Percentiles rank a stretch among this genome's conserved stretches.
Evolutionary conservation across 1,140 invertebrate genomes (phyloP).

Genomic region (Drosophila athabasca): DNA sequence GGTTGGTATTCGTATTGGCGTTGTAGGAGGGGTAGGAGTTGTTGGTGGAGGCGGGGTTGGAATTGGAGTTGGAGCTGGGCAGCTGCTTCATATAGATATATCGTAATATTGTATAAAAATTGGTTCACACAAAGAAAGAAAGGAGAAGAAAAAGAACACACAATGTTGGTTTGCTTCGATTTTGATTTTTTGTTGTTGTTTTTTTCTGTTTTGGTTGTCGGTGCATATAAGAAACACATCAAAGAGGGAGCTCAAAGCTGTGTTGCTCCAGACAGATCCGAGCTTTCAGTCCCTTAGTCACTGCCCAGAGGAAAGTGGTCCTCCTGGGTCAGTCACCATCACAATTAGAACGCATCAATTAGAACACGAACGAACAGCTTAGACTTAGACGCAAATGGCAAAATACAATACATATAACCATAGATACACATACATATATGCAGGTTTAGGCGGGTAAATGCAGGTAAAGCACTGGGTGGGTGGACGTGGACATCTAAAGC

Average conservation of each 20-base stretch:
- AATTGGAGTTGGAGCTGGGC: constrained; percentile 31
- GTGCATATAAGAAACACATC: constrained; percentile 34
- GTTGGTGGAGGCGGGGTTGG: constrained; percentile 45
- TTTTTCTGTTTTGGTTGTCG: constrained; percentile 29
- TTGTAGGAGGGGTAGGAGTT: constrained; percentile 52
- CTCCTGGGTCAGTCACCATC: no score
- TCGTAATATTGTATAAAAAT: constrained; percentile 33
- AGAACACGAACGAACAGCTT: no score
- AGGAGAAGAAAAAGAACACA: constrained; percentile 77
- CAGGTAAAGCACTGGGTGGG: constrained; percentile 32
- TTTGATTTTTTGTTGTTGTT: constrained; percentile 14
- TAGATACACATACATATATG: neutral
- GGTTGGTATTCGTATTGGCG: constrained; percentile 41
- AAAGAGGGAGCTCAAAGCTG: neutral
- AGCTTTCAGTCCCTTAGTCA: constrained; percentile 7
- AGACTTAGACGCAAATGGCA: no score
- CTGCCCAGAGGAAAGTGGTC: neutral
- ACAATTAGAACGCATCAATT: no score
- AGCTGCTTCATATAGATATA: constrained; percentile 39
- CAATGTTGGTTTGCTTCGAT: constrained; percentile 62
- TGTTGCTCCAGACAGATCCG: constrained; percentile 8
- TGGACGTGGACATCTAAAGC: constrained; percentile 39
- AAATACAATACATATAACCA: neutral
- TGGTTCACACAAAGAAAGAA: constrained; percentile 72
- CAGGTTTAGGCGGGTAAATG: constrained; percentile 5